phyloP scores from a whole-genome alignment of 2,113 vertebrate genomes.

The Zosterops hypoxanthus region DNA sequence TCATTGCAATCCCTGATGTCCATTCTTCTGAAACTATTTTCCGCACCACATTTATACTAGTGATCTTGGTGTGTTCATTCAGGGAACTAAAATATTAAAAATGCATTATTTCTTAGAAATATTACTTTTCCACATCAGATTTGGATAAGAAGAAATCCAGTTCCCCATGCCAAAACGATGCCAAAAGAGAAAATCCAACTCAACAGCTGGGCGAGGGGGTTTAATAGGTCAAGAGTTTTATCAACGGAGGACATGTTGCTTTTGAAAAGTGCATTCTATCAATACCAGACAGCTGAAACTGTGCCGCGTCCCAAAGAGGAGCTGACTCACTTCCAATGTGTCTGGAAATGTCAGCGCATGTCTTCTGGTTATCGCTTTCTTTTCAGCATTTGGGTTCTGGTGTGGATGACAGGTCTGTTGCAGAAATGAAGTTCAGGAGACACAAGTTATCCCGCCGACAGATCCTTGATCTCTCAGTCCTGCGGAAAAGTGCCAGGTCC shows the following conservation, averaged over 20 bases:
- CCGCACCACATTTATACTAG: background rate
- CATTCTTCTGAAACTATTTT: background rate
- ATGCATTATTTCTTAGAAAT: background rate
- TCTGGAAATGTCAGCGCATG: background rate
- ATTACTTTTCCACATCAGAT: background rate
- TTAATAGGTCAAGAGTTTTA: slow-evolving; percentile 17
- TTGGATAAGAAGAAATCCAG: background rate
- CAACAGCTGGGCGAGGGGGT: background rate
- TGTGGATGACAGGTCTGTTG: background rate
- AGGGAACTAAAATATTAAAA: background rate
- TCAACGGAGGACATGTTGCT: background rate
- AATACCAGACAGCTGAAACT: slow-evolving; percentile 18
- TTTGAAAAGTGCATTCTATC: slow-evolving; percentile 20
- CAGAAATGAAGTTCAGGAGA: background rate
- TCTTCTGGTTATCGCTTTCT: background rate
- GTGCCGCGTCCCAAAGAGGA: background rate
- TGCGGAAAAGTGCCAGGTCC: background rate
- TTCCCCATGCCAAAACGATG: background rate
- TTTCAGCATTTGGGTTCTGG: background rate
- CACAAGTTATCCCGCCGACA: background rate
- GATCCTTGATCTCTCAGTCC: background rate
- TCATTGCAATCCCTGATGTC: background rate
- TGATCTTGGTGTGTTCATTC: background rate
- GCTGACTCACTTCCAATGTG: slow-evolving; percentile 31
- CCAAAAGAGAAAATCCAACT: background rate